phyloP scores from a whole-genome alignment of 2,888 invertebrate species.

The Parnassius glacialis region DNA sequence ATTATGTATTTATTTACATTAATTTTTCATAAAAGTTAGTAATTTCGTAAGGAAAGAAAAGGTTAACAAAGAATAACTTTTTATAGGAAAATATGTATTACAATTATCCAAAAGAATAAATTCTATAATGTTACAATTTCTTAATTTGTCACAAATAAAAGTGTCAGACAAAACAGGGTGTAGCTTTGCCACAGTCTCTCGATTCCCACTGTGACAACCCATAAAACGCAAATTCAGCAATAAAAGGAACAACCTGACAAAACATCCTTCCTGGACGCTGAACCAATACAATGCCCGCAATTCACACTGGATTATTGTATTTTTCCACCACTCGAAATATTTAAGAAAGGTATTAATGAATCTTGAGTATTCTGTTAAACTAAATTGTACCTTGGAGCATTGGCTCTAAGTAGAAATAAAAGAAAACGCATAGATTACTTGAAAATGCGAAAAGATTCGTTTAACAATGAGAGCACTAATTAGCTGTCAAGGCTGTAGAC shows the following conservation, averaged over 20 bases:
- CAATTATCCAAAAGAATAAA: no score
- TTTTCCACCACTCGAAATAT: slow-evolving; percentile 76
- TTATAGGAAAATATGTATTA: no score
- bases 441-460: slow-evolving; percentile 61
- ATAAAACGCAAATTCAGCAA: slow-evolving; percentile 80
- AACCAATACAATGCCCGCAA: slow-evolving; percentile 74
- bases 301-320: slow-evolving; percentile 77
- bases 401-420: slow-evolving; percentile 41
- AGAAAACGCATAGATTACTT: slow-evolving; percentile 32
- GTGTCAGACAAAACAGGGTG: slow-evolving; percentile 53
- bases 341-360: slow-evolving; percentile 75
- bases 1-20: no score
- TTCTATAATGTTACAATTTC: slow-evolving; percentile 38
- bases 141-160: slow-evolving; percentile 41
- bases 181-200: slow-evolving; percentile 67
- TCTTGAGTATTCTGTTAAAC: slow-evolving; percentile 40
- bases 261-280: slow-evolving; percentile 80
- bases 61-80: no score
- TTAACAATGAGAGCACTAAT: slow-evolving; percentile 78
- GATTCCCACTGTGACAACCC: slow-evolving; percentile 66
- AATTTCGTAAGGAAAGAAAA: no score
- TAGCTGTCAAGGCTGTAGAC: slow-evolving; percentile 76
- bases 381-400: slow-evolving; percentile 47
- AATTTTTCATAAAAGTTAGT: no score
- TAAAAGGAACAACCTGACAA: slow-evolving; percentile 76